Evolutionary conservation across 2,797 vertebrate species (phyloP), one percentile per base, ranked within the genome.

Genomic region (Rhinoraja longicauda): DNA sequence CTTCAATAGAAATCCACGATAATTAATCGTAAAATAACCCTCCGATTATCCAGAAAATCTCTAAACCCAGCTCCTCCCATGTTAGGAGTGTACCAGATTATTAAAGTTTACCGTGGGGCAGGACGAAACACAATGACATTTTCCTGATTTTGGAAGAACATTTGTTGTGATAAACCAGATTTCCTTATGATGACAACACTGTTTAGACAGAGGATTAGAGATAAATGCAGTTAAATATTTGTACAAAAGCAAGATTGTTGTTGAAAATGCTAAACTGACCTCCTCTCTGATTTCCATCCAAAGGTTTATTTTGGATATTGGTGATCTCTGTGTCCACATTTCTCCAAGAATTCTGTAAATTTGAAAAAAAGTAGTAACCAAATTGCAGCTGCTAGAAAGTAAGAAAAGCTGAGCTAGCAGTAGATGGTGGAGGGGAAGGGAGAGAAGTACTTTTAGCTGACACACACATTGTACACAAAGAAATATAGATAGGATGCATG

Each of bases 401-500:
- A 67, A 67, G 62, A 36, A 32, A 88, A 88, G 84, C 84, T 88
- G 84, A 88, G 59, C 84, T 88, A 84, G 62, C 84, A 88, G 2
- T 19, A 67, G n/a, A 86, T 91, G 73, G 21, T 32, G 12, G 36
- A 45, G 70, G 70, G 64, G 75, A 15, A 15, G 13, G 53, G 19
- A 59, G 70, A 53, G 12, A 45, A 13, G 4, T 72, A 12, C 73
- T 26, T 75, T 92, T 57, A 53, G 12, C 90, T 72, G 36, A 39
- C 72, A 53, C 0, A 36, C 72, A 17, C 24, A 73, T 26, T 57
- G 70, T 29, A 29, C 32, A 29, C 29, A 57, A 75, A 92, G 92
- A 75, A 29, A 57, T 57, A 26, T n/a, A 57, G 45, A 19, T 26
- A 75, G 90, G 36, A 92, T 73, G 53, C 72, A 26, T 75, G 5